These are phyloP conservation scores for Spea multiplicata DNA, from an alignment of 2,113 vertebrate genomes.

Conservation along the genomic window DNA sequence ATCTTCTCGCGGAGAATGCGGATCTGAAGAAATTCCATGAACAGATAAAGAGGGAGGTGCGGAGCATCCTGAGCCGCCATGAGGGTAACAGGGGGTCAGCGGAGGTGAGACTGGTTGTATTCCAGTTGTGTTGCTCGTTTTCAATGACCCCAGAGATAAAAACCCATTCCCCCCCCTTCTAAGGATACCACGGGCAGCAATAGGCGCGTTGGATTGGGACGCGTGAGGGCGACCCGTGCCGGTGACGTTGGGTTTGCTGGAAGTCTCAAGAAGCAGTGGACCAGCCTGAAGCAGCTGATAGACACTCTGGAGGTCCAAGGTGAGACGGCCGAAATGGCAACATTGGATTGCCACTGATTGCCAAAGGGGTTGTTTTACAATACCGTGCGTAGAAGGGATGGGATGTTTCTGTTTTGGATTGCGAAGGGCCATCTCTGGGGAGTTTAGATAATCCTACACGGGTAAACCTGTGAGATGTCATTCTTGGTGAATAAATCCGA, in stretches of 20 bases:
- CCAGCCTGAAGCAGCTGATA: constrained; percentile 59
- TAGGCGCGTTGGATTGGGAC: constrained; percentile 10
- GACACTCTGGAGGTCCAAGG: constrained; percentile 51
- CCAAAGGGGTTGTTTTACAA: no score
- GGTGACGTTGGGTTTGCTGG: constrained; percentile 53
- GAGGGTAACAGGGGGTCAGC: not conserved
- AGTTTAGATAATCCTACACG: no score
- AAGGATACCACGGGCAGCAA: not conserved
- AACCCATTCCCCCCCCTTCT: not conserved
- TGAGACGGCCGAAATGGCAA: constrained; percentile 27
- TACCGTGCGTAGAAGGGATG: no score
- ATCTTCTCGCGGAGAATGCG: constrained; percentile 18
- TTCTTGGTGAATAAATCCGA: no score
- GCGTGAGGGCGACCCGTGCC: not conserved
- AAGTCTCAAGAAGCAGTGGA: constrained; percentile 67
- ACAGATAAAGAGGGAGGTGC: constrained; percentile 25
- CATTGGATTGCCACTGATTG: no score
- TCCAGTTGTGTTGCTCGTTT: no score
- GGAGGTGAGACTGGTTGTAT: not conserved
- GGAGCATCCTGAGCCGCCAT: constrained; percentile 15
- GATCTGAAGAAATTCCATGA: constrained; percentile 40
- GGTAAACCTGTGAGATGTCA: no score
- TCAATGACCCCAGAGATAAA: not conserved
- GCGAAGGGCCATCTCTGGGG: no score
- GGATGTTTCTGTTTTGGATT: no score